Evolutionary conservation across 2,888 invertebrate genomes (phyloP).

Genomic region (Lasioglossum oenotherae): DNA sequence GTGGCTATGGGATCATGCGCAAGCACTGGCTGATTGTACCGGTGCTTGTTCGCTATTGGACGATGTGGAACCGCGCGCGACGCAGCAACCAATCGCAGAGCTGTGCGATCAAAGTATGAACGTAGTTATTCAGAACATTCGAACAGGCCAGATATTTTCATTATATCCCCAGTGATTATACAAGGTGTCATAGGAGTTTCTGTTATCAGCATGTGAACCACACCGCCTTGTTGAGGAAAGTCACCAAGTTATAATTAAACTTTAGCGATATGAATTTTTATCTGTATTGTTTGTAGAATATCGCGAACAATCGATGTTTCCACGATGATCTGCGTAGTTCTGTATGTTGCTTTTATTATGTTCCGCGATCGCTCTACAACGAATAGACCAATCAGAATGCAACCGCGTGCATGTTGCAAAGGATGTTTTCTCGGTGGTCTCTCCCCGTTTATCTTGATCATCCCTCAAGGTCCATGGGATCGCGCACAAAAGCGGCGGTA

Average conservation of each 20-base stretch:
- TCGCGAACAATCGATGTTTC: not conserved
- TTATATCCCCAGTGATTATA: not conserved
- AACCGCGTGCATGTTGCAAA: not conserved
- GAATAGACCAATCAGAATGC: not conserved
- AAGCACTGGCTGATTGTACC: slow-evolving; percentile 27
- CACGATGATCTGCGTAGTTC: not conserved
- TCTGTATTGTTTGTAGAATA: not conserved
- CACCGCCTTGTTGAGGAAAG: not conserved
- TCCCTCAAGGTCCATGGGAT: not conserved
- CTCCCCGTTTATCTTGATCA: not conserved
- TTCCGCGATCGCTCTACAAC: not conserved
- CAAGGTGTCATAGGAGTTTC: not conserved
- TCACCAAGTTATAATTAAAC: not conserved
- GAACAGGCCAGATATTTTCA: not conserved
- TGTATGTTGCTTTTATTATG: not conserved
- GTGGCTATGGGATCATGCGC: slow-evolving; percentile 35
- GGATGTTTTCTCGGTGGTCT: not conserved
- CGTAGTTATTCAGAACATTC: not conserved
- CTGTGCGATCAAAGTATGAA: slow-evolving; percentile 4
- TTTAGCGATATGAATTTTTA: not conserved
- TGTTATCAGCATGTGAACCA: not conserved
- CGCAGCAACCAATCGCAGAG: slow-evolving; percentile 15
- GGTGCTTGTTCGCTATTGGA: slow-evolving; percentile 54
- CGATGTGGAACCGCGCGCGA: slow-evolving; percentile 37
- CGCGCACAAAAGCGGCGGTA: not conserved